Conservation (phyloP, 2,888 invertebrate genomes). For the Hyalella azteca region DNA sequence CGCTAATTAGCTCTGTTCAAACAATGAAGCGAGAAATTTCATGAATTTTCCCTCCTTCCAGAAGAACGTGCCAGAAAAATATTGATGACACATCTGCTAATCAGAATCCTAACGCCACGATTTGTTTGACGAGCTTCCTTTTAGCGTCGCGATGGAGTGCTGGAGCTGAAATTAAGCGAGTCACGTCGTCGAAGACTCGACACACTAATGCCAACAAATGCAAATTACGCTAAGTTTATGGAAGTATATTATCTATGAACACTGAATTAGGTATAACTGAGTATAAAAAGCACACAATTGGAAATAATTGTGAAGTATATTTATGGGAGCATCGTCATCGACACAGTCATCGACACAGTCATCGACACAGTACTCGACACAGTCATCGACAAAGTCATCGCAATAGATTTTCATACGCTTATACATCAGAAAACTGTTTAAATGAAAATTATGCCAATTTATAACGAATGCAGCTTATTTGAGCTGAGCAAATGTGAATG, state of each 20-base stretch:
- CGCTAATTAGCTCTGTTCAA: neutral
- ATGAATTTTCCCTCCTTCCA: neutral
- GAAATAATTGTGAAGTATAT: neutral
- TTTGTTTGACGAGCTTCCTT: neutral
- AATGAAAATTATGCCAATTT: too few species aligned
- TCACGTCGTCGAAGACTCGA: neutral
- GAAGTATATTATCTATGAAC: neutral
- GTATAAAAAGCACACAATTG: neutral
- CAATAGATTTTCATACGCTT: too few species aligned
- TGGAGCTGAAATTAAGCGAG: neutral
- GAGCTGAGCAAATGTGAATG: too few species aligned
- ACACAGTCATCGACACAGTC: too few species aligned
- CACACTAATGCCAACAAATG: neutral
- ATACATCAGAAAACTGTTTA: too few species aligned
- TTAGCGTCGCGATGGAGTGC: neutral
- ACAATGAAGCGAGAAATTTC: constrained; percentile 13
- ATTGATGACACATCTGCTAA: constrained; percentile 19
- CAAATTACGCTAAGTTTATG: neutral
- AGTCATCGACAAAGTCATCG: too few species aligned
- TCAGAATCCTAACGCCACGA: neutral
- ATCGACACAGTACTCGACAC: too few species aligned
- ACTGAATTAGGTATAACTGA: neutral
- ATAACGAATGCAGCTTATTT: too few species aligned
- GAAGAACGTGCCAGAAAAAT: constrained; percentile 1
- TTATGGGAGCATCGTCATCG: too few species aligned